Evolutionary conservation across 2,888 invertebrate species (phyloP).

Genomic region (Lasioglossum villosulum): DNA sequence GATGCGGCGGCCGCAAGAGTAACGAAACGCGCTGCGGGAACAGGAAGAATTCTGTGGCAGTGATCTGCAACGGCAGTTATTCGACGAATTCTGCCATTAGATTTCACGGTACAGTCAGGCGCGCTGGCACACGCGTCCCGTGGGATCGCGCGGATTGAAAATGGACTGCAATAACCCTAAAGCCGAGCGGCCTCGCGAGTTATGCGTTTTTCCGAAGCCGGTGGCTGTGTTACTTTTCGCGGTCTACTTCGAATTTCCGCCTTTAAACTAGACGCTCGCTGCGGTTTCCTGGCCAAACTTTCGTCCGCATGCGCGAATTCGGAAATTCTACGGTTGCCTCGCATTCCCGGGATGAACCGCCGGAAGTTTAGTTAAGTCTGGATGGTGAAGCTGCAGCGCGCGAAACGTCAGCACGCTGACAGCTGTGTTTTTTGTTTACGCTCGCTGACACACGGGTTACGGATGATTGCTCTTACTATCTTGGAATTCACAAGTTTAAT

Average conservation of each 20-base stretch:
- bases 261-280: conserved; percentile 38
- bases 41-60: conserved; percentile 62
- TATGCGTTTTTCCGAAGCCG: conserved; percentile 62
- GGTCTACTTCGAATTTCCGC: conserved; percentile 50
- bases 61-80: conserved; percentile 64
- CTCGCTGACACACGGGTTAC: not conserved
- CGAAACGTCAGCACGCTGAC: conserved; percentile 21
- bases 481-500: conserved; percentile 5
- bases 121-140: conserved; percentile 18
- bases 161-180: conserved; percentile 70
- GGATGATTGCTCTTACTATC: conserved; percentile 10
- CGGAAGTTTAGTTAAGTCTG: conserved; percentile 38
- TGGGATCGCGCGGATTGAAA: conserved; percentile 66
- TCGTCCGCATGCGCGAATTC: conserved; percentile 26
- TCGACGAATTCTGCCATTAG: conserved; percentile 62
- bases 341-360: conserved; percentile 25
- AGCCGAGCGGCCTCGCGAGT: conserved; percentile 49
- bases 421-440: not conserved
- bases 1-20: conserved; percentile 27
- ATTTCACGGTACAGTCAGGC: conserved; percentile 14
- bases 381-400: not conserved
- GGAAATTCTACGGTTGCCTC: conserved; percentile 21
- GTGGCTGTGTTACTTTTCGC: conserved; percentile 50
- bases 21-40: conserved; percentile 53
- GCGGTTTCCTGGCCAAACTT: conserved; percentile 54